Evolutionary conservation across 2,113 vertebrate genomes (phyloP).

Genomic region (Ciconia boyciana): DNA sequence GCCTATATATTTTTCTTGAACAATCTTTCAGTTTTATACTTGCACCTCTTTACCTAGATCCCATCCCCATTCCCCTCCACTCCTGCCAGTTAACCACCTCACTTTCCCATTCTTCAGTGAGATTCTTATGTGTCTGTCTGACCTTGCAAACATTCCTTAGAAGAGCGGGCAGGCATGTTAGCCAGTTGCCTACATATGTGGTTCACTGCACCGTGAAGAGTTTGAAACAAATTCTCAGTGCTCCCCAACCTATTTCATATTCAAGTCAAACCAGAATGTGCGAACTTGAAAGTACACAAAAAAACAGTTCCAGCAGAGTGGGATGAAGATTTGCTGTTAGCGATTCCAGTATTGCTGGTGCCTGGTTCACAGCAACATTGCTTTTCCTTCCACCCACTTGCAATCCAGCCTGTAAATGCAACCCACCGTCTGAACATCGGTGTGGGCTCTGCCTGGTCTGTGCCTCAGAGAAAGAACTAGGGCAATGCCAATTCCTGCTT

Average conservation of each 20-base stretch:
- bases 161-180: not conserved
- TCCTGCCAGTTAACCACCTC: not conserved
- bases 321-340: not conserved
- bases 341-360: not conserved
- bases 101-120: not conserved
- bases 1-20: not conserved
- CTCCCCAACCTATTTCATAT: not conserved
- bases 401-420: not conserved
- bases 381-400: not conserved
- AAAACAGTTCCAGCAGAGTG: not conserved
- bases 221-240: not conserved
- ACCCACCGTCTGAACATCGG: rapidly evolving
- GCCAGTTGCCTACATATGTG: rapidly evolving
- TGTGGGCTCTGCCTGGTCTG: not conserved
- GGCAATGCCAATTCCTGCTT: not conserved
- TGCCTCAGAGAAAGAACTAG: not conserved
- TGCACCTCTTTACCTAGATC: not conserved
- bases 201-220: not conserved
- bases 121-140: rapidly evolving
- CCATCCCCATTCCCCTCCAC: not conserved
- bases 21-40: not conserved
- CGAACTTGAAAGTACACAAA: not conserved
- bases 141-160: not conserved
- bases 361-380: not conserved
- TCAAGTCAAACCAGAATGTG: not conserved